Base-by-base conservation (phyloP, 35 echinoderm and acorn worm species). In the Nesometra sesokonis region DNA sequence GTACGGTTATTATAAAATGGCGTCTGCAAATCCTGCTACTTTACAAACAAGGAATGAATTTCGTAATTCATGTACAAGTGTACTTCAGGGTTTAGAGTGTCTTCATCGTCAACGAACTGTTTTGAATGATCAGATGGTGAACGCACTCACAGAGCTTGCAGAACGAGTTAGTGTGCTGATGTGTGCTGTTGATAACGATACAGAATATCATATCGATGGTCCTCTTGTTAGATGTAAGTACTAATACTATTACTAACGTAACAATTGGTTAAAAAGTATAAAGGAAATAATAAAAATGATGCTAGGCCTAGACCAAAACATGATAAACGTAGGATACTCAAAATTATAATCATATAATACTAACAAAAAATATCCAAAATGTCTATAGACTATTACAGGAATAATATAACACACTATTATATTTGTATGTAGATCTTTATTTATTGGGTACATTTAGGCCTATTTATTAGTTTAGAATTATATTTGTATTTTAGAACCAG, bases 171-270 rank as follows among this genome's bases (percentile, higher is more conserved):
- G 36, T 35, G 82, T 89, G 32, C 79, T 99, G 8, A 80, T 83
- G 82, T 46, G 84, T 29, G 90, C 92, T 37, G 88, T 99, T 32
- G 84, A 94, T n/a, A 80, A 85, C 19, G 93, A 99, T 46, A 94
- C 82, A 80, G 96, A 99, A 30, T 99, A 92, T 78, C 90, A 91
- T 30, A 88, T 99, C 13, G 96, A 99, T 86, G 96, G 96, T 13
- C 96, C 96, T 77, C 90, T 99, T 11, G 96, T 99, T 46, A 87
- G 93, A 93, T 99, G 96, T 99, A 92, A 99, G 96, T 89, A 32
- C 34, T 21, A 57, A 43, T 4, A 7, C 38, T 43, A 43, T 43
- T 4, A 4, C 38, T 43, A 43, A 43, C 4, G 4, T 43, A 43
- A 4, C 38, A 43, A 43, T n/a, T n/a, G n/a, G n/a, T n/a, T n/a